phyloP scores from a whole-genome alignment of 35 echinoderm and acorn worm genomes.

The Acanthaster planci region DNA sequence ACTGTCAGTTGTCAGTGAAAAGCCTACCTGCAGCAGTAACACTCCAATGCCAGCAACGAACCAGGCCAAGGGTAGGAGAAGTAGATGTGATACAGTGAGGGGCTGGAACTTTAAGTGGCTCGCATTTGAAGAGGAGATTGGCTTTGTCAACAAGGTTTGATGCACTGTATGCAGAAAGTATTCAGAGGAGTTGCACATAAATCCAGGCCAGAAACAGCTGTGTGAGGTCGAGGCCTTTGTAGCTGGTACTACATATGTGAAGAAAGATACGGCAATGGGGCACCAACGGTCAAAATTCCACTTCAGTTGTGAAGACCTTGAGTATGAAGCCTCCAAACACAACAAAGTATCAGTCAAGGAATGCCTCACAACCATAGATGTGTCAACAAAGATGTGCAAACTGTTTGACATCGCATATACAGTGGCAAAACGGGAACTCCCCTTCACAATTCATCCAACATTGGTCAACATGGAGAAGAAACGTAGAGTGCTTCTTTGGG shows the following conservation, averaged over 20 bases:
- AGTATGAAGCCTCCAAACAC: conserved; percentile 1
- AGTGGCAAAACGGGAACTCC: conserved; percentile 42
- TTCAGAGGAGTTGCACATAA: too few species aligned
- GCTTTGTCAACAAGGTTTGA: too few species aligned
- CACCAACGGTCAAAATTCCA: conserved; percentile 27
- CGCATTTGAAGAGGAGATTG: too few species aligned
- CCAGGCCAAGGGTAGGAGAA: too few species aligned
- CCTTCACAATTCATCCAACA: conserved; percentile 34
- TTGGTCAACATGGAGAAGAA: conserved; percentile 36
- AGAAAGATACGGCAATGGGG: conserved; percentile 50
- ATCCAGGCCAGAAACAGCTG: too few species aligned
- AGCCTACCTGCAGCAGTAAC: too few species aligned
- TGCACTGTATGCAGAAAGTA: too few species aligned
- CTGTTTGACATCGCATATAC: conserved; percentile 55
- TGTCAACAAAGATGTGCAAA: conserved; percentile 58
- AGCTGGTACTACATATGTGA: conserved; percentile 41
- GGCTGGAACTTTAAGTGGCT: too few species aligned
- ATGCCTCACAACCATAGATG: background rate
- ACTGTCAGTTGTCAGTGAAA: too few species aligned
- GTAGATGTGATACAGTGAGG: too few species aligned
- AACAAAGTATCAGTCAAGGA: background rate
- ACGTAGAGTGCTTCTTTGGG: conserved; percentile 49
- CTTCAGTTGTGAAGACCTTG: too few species aligned
- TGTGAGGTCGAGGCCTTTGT: conserved; percentile 32
- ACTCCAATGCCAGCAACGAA: too few species aligned